Percentiles rank a stretch among this genome's conserved stretches.
phyloP scores from a whole-genome alignment of 2,888 invertebrate species.

The Eristalis tenax region DNA sequence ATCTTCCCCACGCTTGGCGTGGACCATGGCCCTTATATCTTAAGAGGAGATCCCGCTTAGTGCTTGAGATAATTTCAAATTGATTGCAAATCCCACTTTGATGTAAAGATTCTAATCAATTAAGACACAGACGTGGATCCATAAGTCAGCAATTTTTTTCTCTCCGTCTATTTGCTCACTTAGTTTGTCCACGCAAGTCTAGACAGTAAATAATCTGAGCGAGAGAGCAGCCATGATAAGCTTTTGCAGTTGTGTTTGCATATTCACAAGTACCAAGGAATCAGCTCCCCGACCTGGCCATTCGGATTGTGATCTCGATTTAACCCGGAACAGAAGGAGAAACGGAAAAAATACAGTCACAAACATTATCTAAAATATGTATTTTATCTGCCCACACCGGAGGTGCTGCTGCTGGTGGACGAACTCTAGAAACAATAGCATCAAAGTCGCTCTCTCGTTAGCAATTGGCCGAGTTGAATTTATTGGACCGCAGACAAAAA shows the following conservation, averaged over 20 bases:
- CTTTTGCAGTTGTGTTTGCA: conserved; percentile 1
- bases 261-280: conserved; percentile 47
- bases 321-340: conserved; percentile 2
- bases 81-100: conserved; percentile 16
- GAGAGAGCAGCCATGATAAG: conserved; percentile 1
- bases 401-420: neutral
- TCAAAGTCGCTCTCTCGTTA: conserved; percentile 64
- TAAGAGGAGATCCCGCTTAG: neutral
- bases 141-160: conserved; percentile 10
- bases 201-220: conserved; percentile 59
- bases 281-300: conserved; percentile 12
- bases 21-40: neutral
- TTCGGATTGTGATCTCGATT: conserved; percentile 35
- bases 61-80: conserved; percentile 49
- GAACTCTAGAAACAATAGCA: conserved; percentile 52
- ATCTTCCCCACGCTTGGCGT: conserved; percentile 33
- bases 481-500: conserved; percentile 60
- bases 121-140: conserved; percentile 25
- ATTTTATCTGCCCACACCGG: conserved; percentile 15
- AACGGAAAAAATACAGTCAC: neutral
- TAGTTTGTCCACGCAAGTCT: conserved; percentile 36
- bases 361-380: conserved; percentile 13
- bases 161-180: neutral
- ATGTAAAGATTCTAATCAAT: conserved; percentile 48
- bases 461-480: conserved; percentile 50